phyloP scores from a whole-genome alignment of 2,888 invertebrate genomes.

The Exocentrus adspersus region DNA sequence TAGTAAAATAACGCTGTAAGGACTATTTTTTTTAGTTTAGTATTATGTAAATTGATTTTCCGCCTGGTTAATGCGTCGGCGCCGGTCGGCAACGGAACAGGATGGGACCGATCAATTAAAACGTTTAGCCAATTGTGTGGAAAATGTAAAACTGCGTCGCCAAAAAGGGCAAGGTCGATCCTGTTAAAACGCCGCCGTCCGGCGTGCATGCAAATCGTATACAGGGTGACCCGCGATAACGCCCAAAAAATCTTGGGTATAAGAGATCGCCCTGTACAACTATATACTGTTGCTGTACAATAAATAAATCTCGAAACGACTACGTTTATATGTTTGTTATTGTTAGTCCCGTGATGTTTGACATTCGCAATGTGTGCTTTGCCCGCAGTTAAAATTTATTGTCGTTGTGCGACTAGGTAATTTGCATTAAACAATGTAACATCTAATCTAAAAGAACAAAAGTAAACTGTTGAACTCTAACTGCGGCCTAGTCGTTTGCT shows the following conservation, averaged over 20 bases:
- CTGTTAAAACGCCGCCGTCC: neutral
- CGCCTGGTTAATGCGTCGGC: neutral
- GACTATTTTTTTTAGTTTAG: too few relatives aligned
- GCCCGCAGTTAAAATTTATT: neutral
- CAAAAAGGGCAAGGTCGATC: neutral
- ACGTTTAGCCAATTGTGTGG: constrained; percentile 3
- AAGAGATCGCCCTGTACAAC: neutral
- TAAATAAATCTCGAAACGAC: neutral
- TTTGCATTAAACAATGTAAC: neutral
- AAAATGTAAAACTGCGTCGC: neutral
- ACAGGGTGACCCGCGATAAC: too few relatives aligned
- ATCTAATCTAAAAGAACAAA: too few relatives aligned
- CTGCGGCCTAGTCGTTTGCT: too few relatives aligned
- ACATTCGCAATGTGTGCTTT: neutral
- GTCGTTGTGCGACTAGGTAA: neutral
- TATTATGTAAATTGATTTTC: too few relatives aligned
- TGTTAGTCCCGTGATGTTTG: neutral
- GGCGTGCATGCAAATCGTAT: too few relatives aligned
- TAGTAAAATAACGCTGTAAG: too few relatives aligned
- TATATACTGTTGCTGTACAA: neutral
- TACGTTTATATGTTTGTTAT: neutral
- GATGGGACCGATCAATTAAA: neutral
- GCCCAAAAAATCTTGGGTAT: too few relatives aligned
- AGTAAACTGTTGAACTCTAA: too few relatives aligned
- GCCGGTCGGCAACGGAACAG: neutral